Percentiles rank a stretch among this genome's conserved stretches.
Evolutionary conservation across 2,888 invertebrate genomes (phyloP).

Genomic region (Calameuta pallipes): DNA sequence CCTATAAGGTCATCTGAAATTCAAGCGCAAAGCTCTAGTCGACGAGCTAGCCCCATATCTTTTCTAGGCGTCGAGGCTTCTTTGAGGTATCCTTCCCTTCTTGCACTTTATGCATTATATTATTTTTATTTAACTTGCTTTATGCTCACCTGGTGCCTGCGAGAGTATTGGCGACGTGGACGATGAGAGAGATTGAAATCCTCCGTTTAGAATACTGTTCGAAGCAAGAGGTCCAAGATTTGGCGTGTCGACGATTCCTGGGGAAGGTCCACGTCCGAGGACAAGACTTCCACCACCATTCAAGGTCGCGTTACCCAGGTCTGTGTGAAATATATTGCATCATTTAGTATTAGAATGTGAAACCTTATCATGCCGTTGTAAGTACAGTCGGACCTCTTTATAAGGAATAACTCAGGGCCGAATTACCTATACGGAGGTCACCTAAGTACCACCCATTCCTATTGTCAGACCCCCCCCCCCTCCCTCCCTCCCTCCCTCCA

Average conservation of each 20-base stretch:
- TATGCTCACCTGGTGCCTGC: constrained; percentile 56
- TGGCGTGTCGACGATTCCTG: constrained; percentile 69
- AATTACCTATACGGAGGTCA: no score
- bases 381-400: no score
- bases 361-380: no score
- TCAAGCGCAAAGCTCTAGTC: constrained; percentile 6
- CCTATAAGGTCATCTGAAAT: constrained; percentile 59
- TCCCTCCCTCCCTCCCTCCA: no score
- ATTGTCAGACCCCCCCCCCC: no score
- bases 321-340: constrained; percentile 39
- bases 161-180: constrained; percentile 74
- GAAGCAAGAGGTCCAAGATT: constrained; percentile 54
- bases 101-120: no score
- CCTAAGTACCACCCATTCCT: no score
- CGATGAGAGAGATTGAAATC: constrained; percentile 68
- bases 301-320: constrained; percentile 66
- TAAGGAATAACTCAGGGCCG: no score
- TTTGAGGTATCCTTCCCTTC: no score
- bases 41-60: not conserved
- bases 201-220: constrained; percentile 68
- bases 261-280: constrained; percentile 72
- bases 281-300: constrained; percentile 68
- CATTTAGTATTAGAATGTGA: no score
- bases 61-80: not conserved
- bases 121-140: constrained; percentile 4